These are phyloP conservation scores for Dolichotis patagonum DNA, from an alignment of 2,113 vertebrate genomes.

Conservation along the genomic window DNA sequence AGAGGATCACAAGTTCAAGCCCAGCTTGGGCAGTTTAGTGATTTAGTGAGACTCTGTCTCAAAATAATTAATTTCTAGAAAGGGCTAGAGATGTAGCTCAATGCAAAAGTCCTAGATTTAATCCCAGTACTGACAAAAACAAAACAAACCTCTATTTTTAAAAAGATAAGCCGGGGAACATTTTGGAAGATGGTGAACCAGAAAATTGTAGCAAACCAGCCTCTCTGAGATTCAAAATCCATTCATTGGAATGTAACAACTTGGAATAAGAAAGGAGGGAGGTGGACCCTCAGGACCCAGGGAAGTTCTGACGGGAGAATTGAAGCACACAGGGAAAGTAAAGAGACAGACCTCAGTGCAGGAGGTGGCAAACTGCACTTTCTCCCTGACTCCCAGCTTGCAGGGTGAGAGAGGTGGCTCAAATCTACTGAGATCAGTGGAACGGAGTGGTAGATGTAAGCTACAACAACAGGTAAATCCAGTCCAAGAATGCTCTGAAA, in stretches of 20 bases:
- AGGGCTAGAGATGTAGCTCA: background rate
- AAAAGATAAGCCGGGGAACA: background rate
- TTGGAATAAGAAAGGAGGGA: background rate
- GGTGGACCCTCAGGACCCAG: background rate
- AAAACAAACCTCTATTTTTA: background rate
- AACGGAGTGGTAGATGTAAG: background rate
- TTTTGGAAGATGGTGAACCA: background rate
- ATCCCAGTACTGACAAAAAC: background rate
- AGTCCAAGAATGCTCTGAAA: no score
- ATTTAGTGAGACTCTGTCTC: background rate
- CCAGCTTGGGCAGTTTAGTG: background rate
- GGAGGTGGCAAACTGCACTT: background rate
- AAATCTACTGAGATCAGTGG: background rate
- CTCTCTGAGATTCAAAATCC: background rate
- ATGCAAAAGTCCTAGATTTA: background rate
- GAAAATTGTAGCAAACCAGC: background rate
- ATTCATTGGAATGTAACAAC: background rate
- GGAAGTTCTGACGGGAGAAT: background rate
- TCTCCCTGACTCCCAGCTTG: background rate
- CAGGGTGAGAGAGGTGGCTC: background rate
- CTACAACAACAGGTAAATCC: background rate
- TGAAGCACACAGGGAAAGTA: background rate
- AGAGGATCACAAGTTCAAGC: background rate
- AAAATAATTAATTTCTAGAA: background rate
- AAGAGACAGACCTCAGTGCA: background rate